A percentile compares a stretch with the other conserved stretches of the same genome.
Conservation (phyloP, 2,113 vertebrate genomes). For the Eretmochelys imbricata region DNA sequence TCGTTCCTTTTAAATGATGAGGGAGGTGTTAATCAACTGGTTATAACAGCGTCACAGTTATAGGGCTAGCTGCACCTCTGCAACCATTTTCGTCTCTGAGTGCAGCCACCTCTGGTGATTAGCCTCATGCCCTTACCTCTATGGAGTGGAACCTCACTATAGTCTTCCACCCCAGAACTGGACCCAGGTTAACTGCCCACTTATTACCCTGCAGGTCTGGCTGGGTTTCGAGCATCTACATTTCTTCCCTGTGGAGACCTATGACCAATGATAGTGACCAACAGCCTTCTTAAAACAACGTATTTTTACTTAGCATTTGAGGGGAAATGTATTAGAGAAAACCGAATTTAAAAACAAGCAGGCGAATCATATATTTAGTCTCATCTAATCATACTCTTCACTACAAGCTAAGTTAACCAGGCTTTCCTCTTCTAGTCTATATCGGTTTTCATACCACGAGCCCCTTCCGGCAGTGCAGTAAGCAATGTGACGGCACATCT, state of each 20-base stretch:
- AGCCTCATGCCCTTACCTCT: neutral
- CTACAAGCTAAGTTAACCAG: neutral
- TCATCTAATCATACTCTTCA: neutral
- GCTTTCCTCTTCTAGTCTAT: neutral
- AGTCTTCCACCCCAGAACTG: neutral
- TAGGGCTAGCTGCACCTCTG: neutral
- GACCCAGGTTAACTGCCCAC: neutral
- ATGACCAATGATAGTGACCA: neutral
- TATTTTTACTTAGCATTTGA: neutral
- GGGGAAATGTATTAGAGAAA: neutral
- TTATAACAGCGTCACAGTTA: rapidly evolving
- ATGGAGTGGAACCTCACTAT: neutral
- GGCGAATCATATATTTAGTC: neutral
- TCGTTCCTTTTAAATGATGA: neutral
- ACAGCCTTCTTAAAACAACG: neutral
- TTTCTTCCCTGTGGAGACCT: neutral
- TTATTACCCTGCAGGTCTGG: neutral
- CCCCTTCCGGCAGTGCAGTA: neutral
- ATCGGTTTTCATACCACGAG: neutral
- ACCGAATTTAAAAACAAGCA: neutral
- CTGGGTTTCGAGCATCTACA: neutral
- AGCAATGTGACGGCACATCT: neutral
- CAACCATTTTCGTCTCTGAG: rapidly evolving
- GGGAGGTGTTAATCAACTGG: neutral
- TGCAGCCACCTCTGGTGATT: neutral